phyloP scores from a whole-genome alignment of 2,113 vertebrate genomes.

The Emydura subglobosa region DNA sequence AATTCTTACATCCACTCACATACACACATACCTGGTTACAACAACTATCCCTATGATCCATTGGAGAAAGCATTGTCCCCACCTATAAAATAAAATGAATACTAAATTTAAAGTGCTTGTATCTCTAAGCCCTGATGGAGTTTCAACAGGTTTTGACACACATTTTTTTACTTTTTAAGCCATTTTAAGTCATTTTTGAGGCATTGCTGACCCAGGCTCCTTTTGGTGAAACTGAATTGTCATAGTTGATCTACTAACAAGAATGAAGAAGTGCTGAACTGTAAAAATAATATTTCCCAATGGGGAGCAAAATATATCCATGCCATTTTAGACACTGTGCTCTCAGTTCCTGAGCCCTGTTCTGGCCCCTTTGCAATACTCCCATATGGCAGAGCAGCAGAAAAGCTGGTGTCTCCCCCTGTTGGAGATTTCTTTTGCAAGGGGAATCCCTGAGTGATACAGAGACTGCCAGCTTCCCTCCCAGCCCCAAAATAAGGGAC shows the following conservation, averaged over 20 bases:
- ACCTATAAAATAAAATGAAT: not conserved
- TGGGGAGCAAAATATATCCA: not conserved
- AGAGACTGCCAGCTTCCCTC: not conserved
- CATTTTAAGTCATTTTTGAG: not conserved
- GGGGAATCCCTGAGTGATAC: not conserved
- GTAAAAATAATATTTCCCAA: not conserved
- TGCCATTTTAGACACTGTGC: not conserved
- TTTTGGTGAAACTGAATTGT: not conserved
- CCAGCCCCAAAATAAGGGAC: not conserved
- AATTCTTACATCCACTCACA: not conserved
- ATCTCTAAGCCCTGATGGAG: not conserved
- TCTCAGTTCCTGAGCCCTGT: not conserved
- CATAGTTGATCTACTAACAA: not conserved
- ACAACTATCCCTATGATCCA: not conserved
- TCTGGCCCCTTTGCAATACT: not conserved
- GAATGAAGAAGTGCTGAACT: not conserved
- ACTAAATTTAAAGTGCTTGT: not conserved
- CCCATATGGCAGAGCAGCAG: too few relatives aligned
- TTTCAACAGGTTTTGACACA: not conserved
- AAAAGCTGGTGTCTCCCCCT: not conserved
- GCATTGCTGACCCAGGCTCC: too few relatives aligned
- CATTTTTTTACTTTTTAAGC: not conserved
- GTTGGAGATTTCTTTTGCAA: not conserved
- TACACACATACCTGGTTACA: not conserved
- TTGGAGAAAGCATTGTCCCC: not conserved